Conservation (phyloP, 1,140 invertebrate genomes). For the Pogonognathellus flavescens region DNA sequence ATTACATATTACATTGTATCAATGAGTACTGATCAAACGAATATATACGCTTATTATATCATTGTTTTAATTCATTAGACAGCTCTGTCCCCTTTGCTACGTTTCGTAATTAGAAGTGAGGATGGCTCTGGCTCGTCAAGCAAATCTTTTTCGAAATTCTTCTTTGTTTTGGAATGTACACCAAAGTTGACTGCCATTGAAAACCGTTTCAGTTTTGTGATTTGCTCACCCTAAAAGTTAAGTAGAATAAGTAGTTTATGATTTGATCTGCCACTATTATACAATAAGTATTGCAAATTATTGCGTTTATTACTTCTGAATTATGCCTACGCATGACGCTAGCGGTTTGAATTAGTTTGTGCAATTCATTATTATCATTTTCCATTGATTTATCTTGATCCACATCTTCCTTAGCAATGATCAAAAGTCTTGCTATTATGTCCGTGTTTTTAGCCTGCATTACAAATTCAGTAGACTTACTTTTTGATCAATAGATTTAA, state of each 20-base stretch:
- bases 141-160: slow-evolving; percentile 5
- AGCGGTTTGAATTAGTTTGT: neutral
- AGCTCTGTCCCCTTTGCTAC: neutral
- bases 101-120: neutral
- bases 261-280: neutral
- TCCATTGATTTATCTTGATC: neutral
- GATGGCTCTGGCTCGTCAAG: too few relatives aligned
- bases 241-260: too few relatives aligned
- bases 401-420: neutral
- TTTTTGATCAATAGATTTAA: neutral
- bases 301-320: neutral
- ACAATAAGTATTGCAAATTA: neutral
- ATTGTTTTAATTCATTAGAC: neutral
- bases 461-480: neutral
- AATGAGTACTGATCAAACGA: too few relatives aligned
- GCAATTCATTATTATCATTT: neutral
- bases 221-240: too few relatives aligned
- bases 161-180: neutral
- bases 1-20: too few relatives aligned
- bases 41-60: too few relatives aligned
- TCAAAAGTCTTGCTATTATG: slow-evolving; percentile 8
- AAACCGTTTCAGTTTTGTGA: neutral
- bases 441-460: neutral
- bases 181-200: slow-evolving; percentile 11
- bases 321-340: neutral